Base-by-base conservation (phyloP, 2,113 vertebrate genomes). In the Accipiter virgatus region DNA sequence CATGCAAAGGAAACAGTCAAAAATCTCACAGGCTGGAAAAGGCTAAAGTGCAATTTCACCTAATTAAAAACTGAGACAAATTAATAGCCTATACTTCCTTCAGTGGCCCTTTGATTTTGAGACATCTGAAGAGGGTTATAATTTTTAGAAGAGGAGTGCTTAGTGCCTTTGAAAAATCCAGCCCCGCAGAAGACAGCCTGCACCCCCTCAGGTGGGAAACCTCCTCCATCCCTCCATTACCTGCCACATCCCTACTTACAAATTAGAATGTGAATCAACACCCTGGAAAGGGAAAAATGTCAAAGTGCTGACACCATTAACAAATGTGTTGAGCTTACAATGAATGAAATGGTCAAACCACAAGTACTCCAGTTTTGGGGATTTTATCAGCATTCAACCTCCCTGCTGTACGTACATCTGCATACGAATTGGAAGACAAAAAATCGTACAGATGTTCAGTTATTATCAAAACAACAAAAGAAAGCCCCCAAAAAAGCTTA, bases 51-150 rank as follows among this genome's bases (percentile, higher is more conserved):
- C 43, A 90, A 88, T 87, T 94, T 90, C 48, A 77, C 66, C 78
- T 94, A 80, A 90, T 93, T 93, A 93, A 94, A 94, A 94, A 21
- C 11, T 31, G 66, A 91, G 78, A n/a, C 50, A 94, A 93, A 93
- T 91, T 85, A 94, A 70, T 65, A 70, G 62, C 62, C 48, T 82
- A 8, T 36, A 77, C 36, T 61, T 91, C 65, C 42, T 95, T 91
- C 32, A 3, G 48, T 80, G 71, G 52, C 34, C 36, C 27, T 82
- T 93, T 82, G 74, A 74, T 95, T 95, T 83, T 88, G 59, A 92
- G 58, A 81, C 40, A 77, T 72, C 48, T 85, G 56, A 93, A 65
- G 20, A 85, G 31, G 50, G 14, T 52, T 27, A 27, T 52, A 52
- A 52, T 52, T 82, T 88, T 82, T 36, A 80, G 68, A 81, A 55